A percentile compares a stretch with the other conserved stretches of the same genome.
These are phyloP conservation scores for Pangasius sanitwongsei DNA, from an alignment of 2,797 vertebrate species.

Conservation along the genomic window DNA sequence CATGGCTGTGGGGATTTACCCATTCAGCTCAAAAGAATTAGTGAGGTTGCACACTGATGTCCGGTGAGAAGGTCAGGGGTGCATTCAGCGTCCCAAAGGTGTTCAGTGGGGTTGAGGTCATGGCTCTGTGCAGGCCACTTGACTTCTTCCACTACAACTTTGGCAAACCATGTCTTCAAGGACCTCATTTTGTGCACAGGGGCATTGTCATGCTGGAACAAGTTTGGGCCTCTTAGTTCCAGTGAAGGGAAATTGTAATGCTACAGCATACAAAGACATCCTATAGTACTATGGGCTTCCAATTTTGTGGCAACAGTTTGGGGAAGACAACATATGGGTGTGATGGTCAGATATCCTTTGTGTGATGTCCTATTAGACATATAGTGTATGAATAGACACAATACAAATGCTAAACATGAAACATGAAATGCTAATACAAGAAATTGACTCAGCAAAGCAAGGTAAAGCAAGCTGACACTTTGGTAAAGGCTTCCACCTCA, in stretches of 20 bases:
- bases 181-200: neutral
- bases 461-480: neutral
- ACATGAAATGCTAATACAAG: no score
- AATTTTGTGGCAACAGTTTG: neutral
- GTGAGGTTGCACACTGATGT: neutral
- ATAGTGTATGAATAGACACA: neutral
- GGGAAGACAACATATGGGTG: neutral
- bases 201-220: neutral
- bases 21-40: neutral
- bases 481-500: neutral
- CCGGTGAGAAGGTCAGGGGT: neutral
- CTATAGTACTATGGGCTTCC: no score
- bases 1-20: neutral
- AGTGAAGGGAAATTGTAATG: neutral
- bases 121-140: neutral
- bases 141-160: neutral
- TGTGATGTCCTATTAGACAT: neutral
- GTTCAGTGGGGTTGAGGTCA: neutral
- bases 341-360: no score
- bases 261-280: neutral
- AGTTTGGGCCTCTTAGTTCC: neutral
- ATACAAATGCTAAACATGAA: neutral
- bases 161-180: neutral
- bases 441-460: neutral
- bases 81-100: neutral